These are phyloP conservation scores for Egretta garzetta DNA, from an alignment of 2,113 vertebrate species.

Conservation along the genomic window DNA sequence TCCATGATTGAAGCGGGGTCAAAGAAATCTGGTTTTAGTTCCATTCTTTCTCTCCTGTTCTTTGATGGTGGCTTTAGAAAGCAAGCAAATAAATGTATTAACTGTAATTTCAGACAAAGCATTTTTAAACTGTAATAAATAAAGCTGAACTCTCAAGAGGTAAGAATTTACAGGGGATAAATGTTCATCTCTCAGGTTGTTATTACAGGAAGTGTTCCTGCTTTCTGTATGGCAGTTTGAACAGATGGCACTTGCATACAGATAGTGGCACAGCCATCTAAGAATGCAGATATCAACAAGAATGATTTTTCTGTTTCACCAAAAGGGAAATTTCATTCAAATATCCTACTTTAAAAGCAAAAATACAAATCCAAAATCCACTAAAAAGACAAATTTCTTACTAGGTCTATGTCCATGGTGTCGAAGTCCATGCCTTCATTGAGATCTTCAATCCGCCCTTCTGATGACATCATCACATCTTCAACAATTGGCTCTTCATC, in stretches of 20 bases:
- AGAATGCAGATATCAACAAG: not conserved
- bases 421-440: conserved; percentile 99
- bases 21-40: conserved; percentile 99
- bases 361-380: not conserved
- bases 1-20: conserved; percentile 99
- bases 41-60: conserved; percentile 96
- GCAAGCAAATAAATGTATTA: conserved; percentile 31
- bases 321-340: not conserved
- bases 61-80: conserved; percentile 92
- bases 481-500: conserved; percentile 99
- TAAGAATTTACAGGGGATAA: not conserved
- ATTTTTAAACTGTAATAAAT: not conserved
- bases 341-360: not conserved
- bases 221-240: not conserved
- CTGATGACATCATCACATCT: conserved; percentile 99
- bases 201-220: not conserved
- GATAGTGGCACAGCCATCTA: not conserved
- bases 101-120: not conserved
- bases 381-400: conserved; percentile 69
- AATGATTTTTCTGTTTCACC: not conserved
- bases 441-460: conserved; percentile 97
- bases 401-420: conserved; percentile 99
- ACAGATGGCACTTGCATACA: not conserved
- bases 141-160: not conserved
- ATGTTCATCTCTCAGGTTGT: not conserved